A percentile compares a stretch with the other conserved stretches of the same genome.
These are phyloP conservation scores for Thunnus albacares DNA, from an alignment of 2,797 vertebrate genomes.

Conservation along the genomic window DNA sequence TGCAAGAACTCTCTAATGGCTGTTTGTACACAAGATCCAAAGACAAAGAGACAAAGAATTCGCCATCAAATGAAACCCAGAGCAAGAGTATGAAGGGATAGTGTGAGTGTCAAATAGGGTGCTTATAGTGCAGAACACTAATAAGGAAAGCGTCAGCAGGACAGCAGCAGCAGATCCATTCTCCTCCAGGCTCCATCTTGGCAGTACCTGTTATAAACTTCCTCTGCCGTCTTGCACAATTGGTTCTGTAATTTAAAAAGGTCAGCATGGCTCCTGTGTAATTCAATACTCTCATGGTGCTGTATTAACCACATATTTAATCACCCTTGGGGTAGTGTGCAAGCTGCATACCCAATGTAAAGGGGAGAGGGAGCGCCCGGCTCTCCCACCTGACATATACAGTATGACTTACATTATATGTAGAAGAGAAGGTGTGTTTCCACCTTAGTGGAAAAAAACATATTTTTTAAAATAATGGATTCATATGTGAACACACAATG, in stretches of 20 bases:
- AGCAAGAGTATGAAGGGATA: conserved; percentile 36
- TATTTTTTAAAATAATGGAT: conserved; percentile 8
- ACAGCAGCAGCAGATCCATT: conserved; percentile 76
- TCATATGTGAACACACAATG: neutral
- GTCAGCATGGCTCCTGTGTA: conserved; percentile 84
- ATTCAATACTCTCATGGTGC: conserved; percentile 87
- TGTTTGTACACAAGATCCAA: conserved; percentile 48
- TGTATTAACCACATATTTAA: conserved; percentile 88
- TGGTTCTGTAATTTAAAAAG: conserved; percentile 89
- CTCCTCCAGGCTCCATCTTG: conserved; percentile 78
- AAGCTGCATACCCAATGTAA: conserved; percentile 72
- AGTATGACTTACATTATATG: conserved; percentile 22
- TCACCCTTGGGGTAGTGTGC: conserved; percentile 76
- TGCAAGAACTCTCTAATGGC: conserved; percentile 42
- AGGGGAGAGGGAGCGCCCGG: conserved; percentile 45
- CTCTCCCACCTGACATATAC: conserved; percentile 41
- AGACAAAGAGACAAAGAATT: conserved; percentile 45
- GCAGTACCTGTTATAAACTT: conserved; percentile 84
- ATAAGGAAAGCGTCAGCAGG: conserved; percentile 68
- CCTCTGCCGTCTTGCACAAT: conserved; percentile 83
- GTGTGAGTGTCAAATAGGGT: conserved; percentile 66
- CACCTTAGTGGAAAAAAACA: conserved; percentile 7
- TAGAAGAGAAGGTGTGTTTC: neutral
- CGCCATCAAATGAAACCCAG: conserved; percentile 39
- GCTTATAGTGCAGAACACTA: conserved; percentile 70